Evolutionary conservation across 2,888 invertebrate genomes (phyloP), one percentile per base, ranked within the genome.

Genomic region (Ophioninae sp.): DNA sequence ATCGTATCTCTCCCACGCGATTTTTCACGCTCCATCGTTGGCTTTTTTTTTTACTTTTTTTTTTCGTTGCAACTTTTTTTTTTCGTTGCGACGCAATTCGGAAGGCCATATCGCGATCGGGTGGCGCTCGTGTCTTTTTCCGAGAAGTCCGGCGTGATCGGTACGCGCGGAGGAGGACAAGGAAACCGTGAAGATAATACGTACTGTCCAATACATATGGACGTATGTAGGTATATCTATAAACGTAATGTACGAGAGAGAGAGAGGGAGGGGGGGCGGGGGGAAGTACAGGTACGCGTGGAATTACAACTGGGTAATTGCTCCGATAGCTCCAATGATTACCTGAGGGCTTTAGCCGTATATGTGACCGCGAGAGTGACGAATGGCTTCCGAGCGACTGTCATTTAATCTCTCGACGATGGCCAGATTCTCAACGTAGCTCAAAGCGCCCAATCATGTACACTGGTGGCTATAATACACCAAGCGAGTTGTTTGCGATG

Each of bases 301-400:
- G 68, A 84, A 84, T 84, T 82, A 84, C 82, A 84, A 82, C 79
- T 82, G 67, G 84, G 84, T 84, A 84, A 84, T 84, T 82, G 82
- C 82, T 82, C 84, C 82, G 82, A 84, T 84, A 82, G 84, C 81
- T 84, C 59, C 84, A 64, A 84, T 84, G 78, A 82, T 84, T 84
- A 84, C 84, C 82, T 68, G 79, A 76, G 84, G 82, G 79, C 74
- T 75, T 74, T 64, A 0, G 56, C 71, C 72, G 71, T 71, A 81
- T 44, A 51, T 74, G 44, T 59, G 59, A 79, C 58, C 58, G 71
- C 17, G 44, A 79, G 64, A 69, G 84, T 84, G 84, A 84, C 84
- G 84, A 84, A 84, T 84, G 84, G 84, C 84, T 84, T 84, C 84
- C 82, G 84, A 84, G 84, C 82, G 81, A 82, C 84, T 84, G 84